Percentiles rank a stretch among this genome's conserved stretches.
Conservation (phyloP, 1,140 invertebrate genomes). For the Brachionus rotundiformis region DNA sequence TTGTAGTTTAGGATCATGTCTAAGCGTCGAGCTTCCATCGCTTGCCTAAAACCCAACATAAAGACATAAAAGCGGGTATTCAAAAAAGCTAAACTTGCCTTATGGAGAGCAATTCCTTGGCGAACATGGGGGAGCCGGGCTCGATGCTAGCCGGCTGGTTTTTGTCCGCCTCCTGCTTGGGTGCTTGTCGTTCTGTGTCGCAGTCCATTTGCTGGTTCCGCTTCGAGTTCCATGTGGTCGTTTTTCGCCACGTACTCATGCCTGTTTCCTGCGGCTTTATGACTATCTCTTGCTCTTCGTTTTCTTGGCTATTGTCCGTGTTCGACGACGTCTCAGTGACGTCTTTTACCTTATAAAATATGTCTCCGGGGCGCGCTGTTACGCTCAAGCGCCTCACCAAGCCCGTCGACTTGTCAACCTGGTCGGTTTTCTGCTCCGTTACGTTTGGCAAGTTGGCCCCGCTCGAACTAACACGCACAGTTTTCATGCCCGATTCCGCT, state of each 20-base stretch:
- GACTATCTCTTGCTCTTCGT: constrained; percentile 17
- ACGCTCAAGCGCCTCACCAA: constrained; percentile 30
- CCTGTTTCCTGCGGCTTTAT: background rate
- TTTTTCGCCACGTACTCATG: constrained; percentile 31
- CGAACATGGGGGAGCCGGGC: constrained; percentile 44
- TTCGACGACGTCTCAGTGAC: constrained; percentile 41
- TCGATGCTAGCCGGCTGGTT: background rate
- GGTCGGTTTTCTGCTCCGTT: background rate
- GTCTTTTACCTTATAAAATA: constrained; percentile 51
- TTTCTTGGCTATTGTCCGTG: constrained; percentile 12
- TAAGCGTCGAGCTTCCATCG: constrained; percentile 48
- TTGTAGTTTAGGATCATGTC: constrained; percentile 49
- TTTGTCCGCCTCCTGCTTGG: background rate
- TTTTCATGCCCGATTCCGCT: constrained; percentile 25
- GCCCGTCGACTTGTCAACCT: background rate
- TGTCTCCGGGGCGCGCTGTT: constrained; percentile 38
- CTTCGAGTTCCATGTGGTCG: constrained; percentile 49
- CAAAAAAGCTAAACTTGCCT: constrained; percentile 31
- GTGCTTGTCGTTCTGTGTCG: background rate
- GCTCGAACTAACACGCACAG: background rate
- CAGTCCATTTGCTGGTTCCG: background rate
- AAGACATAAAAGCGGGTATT: background rate
- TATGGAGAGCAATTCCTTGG: constrained; percentile 33
- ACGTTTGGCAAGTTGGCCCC: background rate
- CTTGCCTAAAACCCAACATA: constrained; percentile 42